Base-by-base conservation (phyloP, 2,797 vertebrate species). In the Bradypodion pumilum region DNA sequence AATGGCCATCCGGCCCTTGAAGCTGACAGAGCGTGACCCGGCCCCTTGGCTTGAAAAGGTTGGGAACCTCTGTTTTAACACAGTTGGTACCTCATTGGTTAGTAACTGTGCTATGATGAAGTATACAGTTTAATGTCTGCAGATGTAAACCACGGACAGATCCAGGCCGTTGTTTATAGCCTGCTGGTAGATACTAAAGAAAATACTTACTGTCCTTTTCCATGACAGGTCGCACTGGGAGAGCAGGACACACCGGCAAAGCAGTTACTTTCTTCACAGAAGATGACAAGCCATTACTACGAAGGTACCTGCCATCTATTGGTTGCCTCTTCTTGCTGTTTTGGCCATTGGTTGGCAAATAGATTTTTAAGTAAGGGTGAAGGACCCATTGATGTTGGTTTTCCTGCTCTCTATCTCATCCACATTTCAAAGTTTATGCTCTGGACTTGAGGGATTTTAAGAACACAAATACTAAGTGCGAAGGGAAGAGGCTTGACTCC, bases 221-320 rank as follows among this genome's bases (percentile, higher is more conserved):
- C 60, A 91, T 83, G 77, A 52, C 92, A 99, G 98, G 98, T 89
- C 97, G 98, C 52, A 99, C 98, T 35, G 98, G 98, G 84, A 96
- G 98, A 96, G 98, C 98, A 13, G 98, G 98, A 52, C 98, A 97
- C 91, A 94, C 80, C 66, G 98, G 98, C 81, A 99, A 95, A 90
- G 97, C 98, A 19, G 80, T 98, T 87, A 99, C 98, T 27, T 98
- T 99, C 94, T 99, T 99, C 86, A 99, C 98, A 59, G 98, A 99
- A 92, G 97, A 98, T 56, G 98, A 99, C 91, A 99, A 99, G 89
- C 98, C 98, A 12, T 96, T 99, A 84, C 94, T 99, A 85, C 96
- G 97, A 93, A 99, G 97, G 98, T 98, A 96, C 89, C 35, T 76
- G 19, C 27, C 25, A 59, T 49, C 23, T 2, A 8, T 32, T 65